Evolutionary conservation across 2,113 vertebrate genomes (phyloP), one percentile per base, ranked within the genome.

Genomic region (Azemiops feae): DNA sequence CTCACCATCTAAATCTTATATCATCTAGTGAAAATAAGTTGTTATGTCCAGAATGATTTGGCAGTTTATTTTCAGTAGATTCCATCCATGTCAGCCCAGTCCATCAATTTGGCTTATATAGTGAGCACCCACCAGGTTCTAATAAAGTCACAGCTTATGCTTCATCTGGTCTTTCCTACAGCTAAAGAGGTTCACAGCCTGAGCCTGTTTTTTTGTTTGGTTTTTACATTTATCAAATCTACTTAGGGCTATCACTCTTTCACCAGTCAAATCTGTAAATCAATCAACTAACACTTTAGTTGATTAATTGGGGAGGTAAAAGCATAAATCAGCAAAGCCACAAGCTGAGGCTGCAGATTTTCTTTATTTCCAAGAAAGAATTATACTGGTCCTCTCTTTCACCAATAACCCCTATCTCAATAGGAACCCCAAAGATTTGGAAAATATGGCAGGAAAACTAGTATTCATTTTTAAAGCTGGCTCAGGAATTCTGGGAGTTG

Each of bases 11-110:
- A 93, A 96, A 96, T 23, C 89, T 94, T 96, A 54, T 94, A 95
- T 96, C 94, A 96, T 2, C 94, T 93, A 94, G 30, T 89, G 94
- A 93, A 90, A 95, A 85, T n/a, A 94, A 93, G 39, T 89, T 95
- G 94, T 93, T 94, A 96, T 94, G 69, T 81, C 86, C 88, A 93
- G 88, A 95, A 93, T 95, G 95, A 96, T 16, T 92, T 92, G 92
- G 69, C 86, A 96, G 94, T 95, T 96, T 95, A 95, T 95, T 96
- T 96, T 95, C 95, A 81, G 87, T 92, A 74, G 94, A 93, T 91
- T 52, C 81, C 91, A 91, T 64, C 88, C 0, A 0, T 88, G 92
- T 94, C 92, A 95, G 43, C 89, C 55, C n/a, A 53, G 93, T 93
- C 90, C 57, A 95, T 94, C 93, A 92, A 53, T 92, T 85, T 52